Base-by-base conservation (phyloP, 2,797 vertebrate genomes). In the Megalops cyprinoides region DNA sequence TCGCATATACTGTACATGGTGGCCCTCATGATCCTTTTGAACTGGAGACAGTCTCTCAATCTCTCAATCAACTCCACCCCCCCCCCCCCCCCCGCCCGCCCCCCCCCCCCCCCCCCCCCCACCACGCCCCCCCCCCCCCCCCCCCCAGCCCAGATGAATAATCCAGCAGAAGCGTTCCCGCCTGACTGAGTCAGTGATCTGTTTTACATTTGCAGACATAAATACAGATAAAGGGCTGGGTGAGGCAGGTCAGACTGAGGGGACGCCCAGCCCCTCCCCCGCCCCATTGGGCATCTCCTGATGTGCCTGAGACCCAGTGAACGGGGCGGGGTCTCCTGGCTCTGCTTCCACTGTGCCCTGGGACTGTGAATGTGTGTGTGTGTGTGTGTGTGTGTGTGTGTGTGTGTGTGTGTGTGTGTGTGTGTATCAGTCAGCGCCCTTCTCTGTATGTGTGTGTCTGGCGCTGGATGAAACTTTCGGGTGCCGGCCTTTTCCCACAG, bases 401-500 rank as follows among this genome's bases (percentile, higher is more conserved):
- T 39, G 79, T 31, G 48, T 76, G 79, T 81, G 79, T 34, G 37
- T 73, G 76, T 73, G 10, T 56, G 31, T 55, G n/a, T 39, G n/a
- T n/a, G n/a, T n/a, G n/a, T n/a, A n/a, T n/a, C n/a, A n/a, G n/a
- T n/a, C n/a, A n/a, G n/a, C n/a, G n/a, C n/a, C n/a, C n/a, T 85
- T 86, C 31, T 8, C 77, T 53, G 60, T 69, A 82, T 82, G 85
- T 83, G 79, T 86, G 90, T 89, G 87, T 86, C 85, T 86, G 89
- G 89, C 86, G 83, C 83, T 0, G 0, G 83, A 85, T 81, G 85
- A 78, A 84, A 84, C 85, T 87, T 84, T 89, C 86, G 91, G 89
- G 87, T 84, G 76, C 85, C 90, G 89, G 87, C n/a, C n/a, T 91
- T 95, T 94, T 94, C 93, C 91, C 94, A 94, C 91, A 90, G 87